A percentile compares a stretch with the other conserved stretches of the same genome.
These are phyloP conservation scores for Stegostoma tigrinum DNA, from an alignment of 2,113 vertebrate species.

Conservation along the genomic window DNA sequence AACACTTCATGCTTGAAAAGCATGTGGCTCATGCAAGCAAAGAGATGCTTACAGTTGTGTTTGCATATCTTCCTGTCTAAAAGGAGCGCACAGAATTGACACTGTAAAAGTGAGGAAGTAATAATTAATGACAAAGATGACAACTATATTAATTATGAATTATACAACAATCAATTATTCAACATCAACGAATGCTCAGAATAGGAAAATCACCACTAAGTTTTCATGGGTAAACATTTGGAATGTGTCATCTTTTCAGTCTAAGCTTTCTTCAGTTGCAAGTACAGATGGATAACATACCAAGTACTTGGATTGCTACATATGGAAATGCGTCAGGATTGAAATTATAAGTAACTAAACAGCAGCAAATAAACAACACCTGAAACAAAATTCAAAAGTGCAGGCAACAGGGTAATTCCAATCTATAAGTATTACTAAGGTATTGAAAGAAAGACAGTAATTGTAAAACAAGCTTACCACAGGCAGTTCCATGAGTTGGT, in stretches of 20 bases:
- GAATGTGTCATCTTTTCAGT: neutral
- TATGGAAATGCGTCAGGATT: neutral
- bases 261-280: neutral
- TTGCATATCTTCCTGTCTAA: neutral
- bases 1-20: neutral
- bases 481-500: slow-evolving; percentile 87
- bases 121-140: neutral
- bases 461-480: slow-evolving; percentile 58
- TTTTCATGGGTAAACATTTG: neutral
- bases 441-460: neutral
- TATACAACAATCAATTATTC: neutral
- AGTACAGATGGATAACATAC: neutral
- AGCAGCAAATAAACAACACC: neutral
- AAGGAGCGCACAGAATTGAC: neutral
- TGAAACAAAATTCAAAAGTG: neutral
- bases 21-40: neutral
- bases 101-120: neutral
- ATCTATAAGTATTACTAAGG: neutral
- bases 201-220: neutral
- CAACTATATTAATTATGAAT: neutral
- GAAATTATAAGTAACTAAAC: neutral
- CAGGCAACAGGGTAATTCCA: neutral
- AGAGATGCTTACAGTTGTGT: neutral
- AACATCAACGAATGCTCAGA: neutral
- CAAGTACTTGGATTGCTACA: neutral